phyloP scores from a whole-genome alignment of 2,113 vertebrate genomes.

The Callocephalon fimbriatum region DNA sequence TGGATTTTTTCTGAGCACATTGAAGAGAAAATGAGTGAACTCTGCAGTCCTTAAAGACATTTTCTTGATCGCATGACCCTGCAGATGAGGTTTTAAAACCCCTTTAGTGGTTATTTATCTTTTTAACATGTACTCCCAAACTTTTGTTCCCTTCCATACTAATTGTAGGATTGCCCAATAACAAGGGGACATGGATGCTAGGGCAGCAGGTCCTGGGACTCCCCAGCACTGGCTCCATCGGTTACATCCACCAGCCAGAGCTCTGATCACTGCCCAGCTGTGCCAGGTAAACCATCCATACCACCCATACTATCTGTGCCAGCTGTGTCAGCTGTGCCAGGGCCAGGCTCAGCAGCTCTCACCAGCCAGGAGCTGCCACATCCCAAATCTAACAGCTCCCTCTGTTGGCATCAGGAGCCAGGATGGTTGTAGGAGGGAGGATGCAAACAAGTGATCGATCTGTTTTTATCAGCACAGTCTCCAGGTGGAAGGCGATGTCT shows the following conservation, averaged over 20 bases:
- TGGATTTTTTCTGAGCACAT: rapidly evolving
- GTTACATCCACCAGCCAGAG: neutral
- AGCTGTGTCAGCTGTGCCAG: neutral
- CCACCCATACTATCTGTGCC: rapidly evolving
- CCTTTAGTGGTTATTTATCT: neutral
- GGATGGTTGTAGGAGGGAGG: neutral
- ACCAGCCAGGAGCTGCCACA: neutral
- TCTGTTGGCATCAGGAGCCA: conserved; percentile 57
- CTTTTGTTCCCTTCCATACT: rapidly evolving
- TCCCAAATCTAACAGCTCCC: conserved; percentile 71
- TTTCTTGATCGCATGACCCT: neutral
- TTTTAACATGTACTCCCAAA: neutral
- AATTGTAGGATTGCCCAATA: rapidly evolving
- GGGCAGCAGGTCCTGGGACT: neutral
- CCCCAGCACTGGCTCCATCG: rapidly evolving
- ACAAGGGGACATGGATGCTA: rapidly evolving
- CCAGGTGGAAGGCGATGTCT: rapidly evolving
- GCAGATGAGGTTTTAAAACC: neutral
- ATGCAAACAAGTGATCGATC: neutral
- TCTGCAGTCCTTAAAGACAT: neutral
- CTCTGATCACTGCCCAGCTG: neutral
- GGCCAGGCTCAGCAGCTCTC: neutral
- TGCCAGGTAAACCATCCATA: neutral
- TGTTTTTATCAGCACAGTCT: rapidly evolving
- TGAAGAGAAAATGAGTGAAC: neutral